Evolutionary conservation across 2,888 invertebrate species (phyloP).

Genomic region (Euplexia lucipara): DNA sequence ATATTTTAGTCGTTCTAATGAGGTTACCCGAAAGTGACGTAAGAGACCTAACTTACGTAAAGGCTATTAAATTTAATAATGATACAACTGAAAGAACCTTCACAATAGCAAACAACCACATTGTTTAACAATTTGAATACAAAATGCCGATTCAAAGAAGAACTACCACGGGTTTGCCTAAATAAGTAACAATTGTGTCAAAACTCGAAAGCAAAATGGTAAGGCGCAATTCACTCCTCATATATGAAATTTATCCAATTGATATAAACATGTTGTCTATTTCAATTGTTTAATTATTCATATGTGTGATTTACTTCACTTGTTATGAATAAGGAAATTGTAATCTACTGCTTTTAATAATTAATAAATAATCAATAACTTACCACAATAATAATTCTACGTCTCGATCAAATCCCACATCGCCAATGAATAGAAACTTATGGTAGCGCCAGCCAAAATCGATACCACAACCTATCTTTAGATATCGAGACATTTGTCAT

Average conservation of each 20-base stretch:
- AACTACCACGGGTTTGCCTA: slow-evolving; percentile 39
- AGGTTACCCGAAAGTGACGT: slow-evolving; percentile 50
- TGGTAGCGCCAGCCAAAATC: slow-evolving; percentile 50
- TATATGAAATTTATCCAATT: too few relatives aligned
- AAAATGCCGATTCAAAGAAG: slow-evolving; percentile 45
- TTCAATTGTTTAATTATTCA: background rate
- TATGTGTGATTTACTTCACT: background rate
- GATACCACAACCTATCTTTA: slow-evolving; percentile 56
- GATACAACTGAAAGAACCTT: slow-evolving; percentile 57
- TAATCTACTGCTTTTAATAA: background rate
- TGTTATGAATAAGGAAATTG: background rate
- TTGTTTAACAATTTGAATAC: slow-evolving; percentile 63
- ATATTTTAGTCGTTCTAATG: slow-evolving; percentile 23
- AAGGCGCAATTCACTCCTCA: background rate
- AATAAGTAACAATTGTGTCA: background rate
- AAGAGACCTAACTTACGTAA: slow-evolving; percentile 46
- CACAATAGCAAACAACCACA: slow-evolving; percentile 59
- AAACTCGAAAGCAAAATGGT: slow-evolving; percentile 3
- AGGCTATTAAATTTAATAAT: slow-evolving; percentile 57
- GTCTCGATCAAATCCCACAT: slow-evolving; percentile 13
- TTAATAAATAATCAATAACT: background rate
- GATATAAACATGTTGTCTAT: background rate
- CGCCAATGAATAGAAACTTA: slow-evolving; percentile 3
- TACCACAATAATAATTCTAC: background rate
- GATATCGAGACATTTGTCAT: slow-evolving; percentile 39